Conservation (phyloP, 2,888 invertebrate species). For the Adelphocoris suturalis region DNA sequence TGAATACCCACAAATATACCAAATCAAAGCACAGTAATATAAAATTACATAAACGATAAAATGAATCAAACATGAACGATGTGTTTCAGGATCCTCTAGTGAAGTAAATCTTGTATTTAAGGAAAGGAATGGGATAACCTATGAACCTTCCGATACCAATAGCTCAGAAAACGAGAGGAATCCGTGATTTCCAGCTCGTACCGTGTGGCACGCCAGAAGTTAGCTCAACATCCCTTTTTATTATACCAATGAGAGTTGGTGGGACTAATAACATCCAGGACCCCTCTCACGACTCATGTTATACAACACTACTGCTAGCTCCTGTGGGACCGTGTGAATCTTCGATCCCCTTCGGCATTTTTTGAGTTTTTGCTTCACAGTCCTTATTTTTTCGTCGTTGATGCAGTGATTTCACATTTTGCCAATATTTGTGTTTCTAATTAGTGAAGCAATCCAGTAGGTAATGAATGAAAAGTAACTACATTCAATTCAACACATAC, state of each 20-base stretch:
- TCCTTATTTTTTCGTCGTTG: not conserved
- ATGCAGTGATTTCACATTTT: not conserved
- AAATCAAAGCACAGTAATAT: no score
- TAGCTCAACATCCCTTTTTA: conserved; percentile 38
- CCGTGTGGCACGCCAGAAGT: conserved; percentile 38
- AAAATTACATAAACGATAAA: no score
- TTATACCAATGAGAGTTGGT: conserved; percentile 32
- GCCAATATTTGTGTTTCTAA: not conserved
- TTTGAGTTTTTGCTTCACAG: not conserved
- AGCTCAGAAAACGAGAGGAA: conserved; percentile 9
- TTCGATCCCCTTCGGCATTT: not conserved
- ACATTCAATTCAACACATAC: no score
- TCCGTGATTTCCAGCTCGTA: conserved; percentile 19
- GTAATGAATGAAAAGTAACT: no score
- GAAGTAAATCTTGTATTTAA: no score
- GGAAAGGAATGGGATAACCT: no score
- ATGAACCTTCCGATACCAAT: conserved; percentile 7
- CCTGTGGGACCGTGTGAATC: conserved; percentile 36
- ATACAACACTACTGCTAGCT: conserved; percentile 20
- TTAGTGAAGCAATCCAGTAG: no score
- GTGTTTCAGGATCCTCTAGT: no score
- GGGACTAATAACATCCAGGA: conserved; percentile 30
- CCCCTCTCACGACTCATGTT: conserved; percentile 37
- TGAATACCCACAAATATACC: no score
- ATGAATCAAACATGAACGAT: no score